These are phyloP conservation scores for Standfussiana lucernea DNA, from an alignment of 2,888 invertebrate species.

Conservation along the genomic window DNA sequence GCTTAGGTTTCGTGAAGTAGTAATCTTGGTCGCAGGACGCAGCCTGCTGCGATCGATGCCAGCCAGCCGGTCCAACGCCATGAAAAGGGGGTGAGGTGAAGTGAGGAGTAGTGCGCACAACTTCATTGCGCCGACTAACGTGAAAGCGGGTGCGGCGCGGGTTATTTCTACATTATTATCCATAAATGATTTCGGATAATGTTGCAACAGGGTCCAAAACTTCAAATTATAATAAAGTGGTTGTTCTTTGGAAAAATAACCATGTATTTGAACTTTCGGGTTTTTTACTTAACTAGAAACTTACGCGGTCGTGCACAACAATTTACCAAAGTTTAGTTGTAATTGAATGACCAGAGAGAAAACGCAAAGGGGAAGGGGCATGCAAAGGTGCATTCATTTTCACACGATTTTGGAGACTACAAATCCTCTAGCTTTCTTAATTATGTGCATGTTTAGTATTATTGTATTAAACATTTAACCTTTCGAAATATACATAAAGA, in stretches of 20 bases:
- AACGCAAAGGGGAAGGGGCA: neutral
- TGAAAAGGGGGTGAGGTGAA: conserved; percentile 67
- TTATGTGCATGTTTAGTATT: neutral
- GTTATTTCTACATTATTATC: conserved; percentile 43
- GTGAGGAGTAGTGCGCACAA: conserved; percentile 80
- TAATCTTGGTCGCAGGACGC: conserved; percentile 67
- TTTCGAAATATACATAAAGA: neutral
- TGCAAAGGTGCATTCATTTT: neutral
- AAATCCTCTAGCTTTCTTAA: neutral
- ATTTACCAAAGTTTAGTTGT: neutral
- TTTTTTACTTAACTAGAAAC: neutral
- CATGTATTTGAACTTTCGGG: neutral
- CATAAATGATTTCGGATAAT: neutral
- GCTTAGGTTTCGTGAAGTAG: conserved; percentile 31
- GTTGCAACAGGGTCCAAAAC: neutral
- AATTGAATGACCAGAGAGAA: neutral
- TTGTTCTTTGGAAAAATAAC: neutral
- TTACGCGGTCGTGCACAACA: neutral
- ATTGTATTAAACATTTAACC: neutral
- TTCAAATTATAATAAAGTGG: neutral
- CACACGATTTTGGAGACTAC: neutral
- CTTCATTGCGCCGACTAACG: conserved; percentile 78
- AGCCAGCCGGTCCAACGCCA: conserved; percentile 74
- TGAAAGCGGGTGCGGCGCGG: conserved; percentile 67
- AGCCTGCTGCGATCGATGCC: conserved; percentile 81